Evolutionary conservation across 1,140 invertebrate genomes (phyloP).

Genomic region (Oedothorax gibbosus): DNA sequence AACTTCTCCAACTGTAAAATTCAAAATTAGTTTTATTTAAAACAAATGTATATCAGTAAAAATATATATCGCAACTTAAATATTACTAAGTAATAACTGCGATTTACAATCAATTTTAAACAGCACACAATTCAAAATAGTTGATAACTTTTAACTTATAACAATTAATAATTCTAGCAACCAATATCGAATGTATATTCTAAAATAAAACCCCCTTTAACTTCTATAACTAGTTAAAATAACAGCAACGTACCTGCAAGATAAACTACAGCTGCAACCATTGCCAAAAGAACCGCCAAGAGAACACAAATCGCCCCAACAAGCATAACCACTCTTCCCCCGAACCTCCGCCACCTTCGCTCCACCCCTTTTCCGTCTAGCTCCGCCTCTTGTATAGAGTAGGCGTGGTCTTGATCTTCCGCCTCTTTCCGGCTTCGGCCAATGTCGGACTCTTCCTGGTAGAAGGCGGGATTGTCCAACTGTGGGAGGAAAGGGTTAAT

Average conservation of each 20-base stretch:
- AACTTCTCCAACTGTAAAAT: constrained; percentile 36
- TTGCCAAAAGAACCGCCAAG: constrained; percentile 25
- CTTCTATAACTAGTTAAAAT: too few species aligned
- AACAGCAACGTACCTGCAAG: constrained; percentile 5
- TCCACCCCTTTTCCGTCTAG: not conserved
- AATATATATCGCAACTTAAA: too few species aligned
- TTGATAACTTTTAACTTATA: too few species aligned
- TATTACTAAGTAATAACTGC: too few species aligned
- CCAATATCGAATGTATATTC: not conserved
- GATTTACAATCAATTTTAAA: too few species aligned
- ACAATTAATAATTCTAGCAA: not conserved
- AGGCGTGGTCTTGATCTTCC: not conserved
- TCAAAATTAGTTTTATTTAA: not conserved
- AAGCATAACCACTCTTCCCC: constrained; percentile 8
- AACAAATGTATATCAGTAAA: too few species aligned
- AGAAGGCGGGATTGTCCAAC: constrained; percentile 51
- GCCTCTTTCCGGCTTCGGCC: not conserved
- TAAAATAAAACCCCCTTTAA: too few species aligned
- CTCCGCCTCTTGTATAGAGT: too few species aligned
- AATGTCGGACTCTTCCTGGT: constrained; percentile 20
- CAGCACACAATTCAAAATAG: too few species aligned
- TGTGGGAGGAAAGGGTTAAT: not conserved
- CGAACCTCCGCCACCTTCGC: not conserved
- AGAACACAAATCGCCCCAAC: constrained; percentile 2
- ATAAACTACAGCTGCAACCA: constrained; percentile 17